Percentiles rank a stretch among this genome's conserved stretches.
Evolutionary conservation across 2,113 vertebrate species (phyloP).

Genomic region (Vulpes ferrilata): DNA sequence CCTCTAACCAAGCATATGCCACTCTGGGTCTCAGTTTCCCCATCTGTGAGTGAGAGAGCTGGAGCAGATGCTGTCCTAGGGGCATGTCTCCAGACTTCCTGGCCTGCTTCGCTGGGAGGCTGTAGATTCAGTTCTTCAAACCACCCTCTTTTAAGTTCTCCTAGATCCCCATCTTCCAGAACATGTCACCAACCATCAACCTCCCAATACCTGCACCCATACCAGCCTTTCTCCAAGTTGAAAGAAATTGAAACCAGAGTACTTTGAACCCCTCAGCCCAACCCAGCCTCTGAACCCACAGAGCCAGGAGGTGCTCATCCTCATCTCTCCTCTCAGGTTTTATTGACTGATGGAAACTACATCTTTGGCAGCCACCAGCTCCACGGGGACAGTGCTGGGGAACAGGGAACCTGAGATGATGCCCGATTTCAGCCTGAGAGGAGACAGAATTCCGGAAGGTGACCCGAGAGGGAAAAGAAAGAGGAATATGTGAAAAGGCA

Average conservation of each 20-base stretch:
- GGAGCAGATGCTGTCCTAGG: not conserved
- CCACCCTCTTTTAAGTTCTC: conserved; percentile 27
- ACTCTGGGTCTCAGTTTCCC: conserved; percentile 42
- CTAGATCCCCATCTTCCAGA: conserved; percentile 28
- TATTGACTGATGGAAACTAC: conserved; percentile 78
- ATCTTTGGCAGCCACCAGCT: conserved; percentile 73
- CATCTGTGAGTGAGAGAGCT: conserved; percentile 17
- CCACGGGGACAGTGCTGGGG: conserved; percentile 61
- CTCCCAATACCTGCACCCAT: conserved; percentile 18
- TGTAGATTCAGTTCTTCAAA: conserved; percentile 39
- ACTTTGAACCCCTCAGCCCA: conserved; percentile 2
- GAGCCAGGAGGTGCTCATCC: conserved; percentile 55
- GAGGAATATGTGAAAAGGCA: conserved; percentile 50
- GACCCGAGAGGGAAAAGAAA: conserved; percentile 63
- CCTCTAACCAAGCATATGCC: not conserved
- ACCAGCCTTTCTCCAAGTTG: conserved; percentile 23
- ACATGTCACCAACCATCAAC: not conserved
- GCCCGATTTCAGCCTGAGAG: conserved; percentile 74
- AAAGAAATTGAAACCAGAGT: conserved; percentile 59
- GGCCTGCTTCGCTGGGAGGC: not conserved
- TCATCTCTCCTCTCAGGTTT: conserved; percentile 78
- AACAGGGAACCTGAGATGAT: conserved; percentile 78
- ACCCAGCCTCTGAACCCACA: conserved; percentile 52
- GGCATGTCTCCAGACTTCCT: not conserved
- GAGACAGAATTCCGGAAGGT: conserved; percentile 69